These are phyloP conservation scores for Clunio marinus DNA, from an alignment of 2,888 invertebrate species.

Conservation along the genomic window DNA sequence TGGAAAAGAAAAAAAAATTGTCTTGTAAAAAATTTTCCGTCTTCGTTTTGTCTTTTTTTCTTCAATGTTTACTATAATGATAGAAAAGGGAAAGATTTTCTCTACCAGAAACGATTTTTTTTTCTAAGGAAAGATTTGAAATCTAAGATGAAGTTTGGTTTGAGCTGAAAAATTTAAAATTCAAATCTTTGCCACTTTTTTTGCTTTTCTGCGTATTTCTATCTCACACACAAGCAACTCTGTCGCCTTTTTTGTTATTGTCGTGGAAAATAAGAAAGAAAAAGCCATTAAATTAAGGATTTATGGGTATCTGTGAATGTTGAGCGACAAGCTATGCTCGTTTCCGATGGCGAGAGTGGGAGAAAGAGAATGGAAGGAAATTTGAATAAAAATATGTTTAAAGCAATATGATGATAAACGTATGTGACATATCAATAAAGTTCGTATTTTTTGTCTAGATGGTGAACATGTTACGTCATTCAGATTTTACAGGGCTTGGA, in stretches of 20 bases:
- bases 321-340: constrained; percentile 9
- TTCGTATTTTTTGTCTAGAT: background rate
- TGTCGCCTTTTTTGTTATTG: background rate
- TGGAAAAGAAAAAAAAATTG: background rate
- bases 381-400: constrained; percentile 30
- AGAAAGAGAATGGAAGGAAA: background rate
- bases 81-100: background rate
- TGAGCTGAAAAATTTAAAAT: constrained; percentile 23
- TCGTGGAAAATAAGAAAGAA: background rate
- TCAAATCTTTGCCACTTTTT: constrained; percentile 32
- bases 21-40: no score
- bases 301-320: constrained; percentile 29
- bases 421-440: background rate
- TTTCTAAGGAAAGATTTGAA: background rate
- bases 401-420: background rate
- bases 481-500: no score
- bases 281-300: constrained; percentile 37
- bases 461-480: background rate
- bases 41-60: no score
- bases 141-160: background rate
- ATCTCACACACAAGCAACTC: background rate
- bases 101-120: background rate
- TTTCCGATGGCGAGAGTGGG: background rate
- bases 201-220: constrained; percentile 30
- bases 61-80: background rate